These are phyloP conservation scores for Apostichopus californicus DNA, from an alignment of 35 echinoderm and acorn worm genomes.

Conservation along the genomic window DNA sequence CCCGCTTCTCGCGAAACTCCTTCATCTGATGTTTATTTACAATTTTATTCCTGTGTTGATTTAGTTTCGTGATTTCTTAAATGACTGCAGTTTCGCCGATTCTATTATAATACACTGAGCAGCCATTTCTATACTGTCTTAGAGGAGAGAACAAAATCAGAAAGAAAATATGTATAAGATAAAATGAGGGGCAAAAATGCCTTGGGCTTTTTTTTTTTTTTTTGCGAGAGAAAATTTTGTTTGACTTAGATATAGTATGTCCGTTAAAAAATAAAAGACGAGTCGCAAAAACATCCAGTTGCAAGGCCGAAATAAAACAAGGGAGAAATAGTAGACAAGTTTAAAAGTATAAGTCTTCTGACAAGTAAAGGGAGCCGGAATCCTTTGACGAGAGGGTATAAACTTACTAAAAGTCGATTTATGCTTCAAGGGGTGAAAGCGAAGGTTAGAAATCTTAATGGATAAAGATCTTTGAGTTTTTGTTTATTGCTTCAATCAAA, in stretches of 20 bases:
- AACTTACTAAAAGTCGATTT: no score
- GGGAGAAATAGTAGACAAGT: no score
- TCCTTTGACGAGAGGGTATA: no score
- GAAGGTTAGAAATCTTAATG: no score
- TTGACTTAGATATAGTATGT: neutral
- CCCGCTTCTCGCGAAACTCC: neutral
- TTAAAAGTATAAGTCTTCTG: no score
- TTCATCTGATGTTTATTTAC: neutral
- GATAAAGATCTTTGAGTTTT: no score
- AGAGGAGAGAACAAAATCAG: neutral
- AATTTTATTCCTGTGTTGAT: slow-evolving; percentile 2
- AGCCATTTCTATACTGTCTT: neutral
- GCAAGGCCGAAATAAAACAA: slow-evolving; percentile 21
- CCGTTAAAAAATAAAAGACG: neutral
- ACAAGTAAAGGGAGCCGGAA: no score
- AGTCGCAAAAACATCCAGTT: neutral
- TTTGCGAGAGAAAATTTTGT: neutral
- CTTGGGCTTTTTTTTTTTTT: neutral
- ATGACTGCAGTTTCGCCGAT: neutral
- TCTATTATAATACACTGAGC: neutral
- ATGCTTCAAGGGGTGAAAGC: no score
- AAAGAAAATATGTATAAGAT: neutral
- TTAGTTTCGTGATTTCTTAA: slow-evolving; percentile 1
- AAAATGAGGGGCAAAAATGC: neutral
- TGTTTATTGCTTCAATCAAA: no score